A percentile compares a stretch with the other conserved stretches of the same genome.
Evolutionary conservation across 2,888 invertebrate species (phyloP).

Genomic region (Chironomus tentans): DNA sequence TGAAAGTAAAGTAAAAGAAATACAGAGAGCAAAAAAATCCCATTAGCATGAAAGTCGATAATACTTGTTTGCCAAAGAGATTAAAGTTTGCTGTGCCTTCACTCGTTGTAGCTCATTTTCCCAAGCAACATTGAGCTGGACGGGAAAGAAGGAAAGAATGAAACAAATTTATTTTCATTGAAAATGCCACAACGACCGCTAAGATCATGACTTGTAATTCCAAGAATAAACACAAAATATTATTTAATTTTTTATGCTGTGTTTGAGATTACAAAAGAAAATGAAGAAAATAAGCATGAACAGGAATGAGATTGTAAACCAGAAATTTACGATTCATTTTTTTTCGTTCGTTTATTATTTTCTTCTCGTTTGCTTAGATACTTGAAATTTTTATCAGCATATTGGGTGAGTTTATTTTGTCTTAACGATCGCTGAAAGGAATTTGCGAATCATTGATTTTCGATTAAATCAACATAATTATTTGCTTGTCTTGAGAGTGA

Average conservation of each 20-base stretch:
- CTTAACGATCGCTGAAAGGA: too few relatives aligned
- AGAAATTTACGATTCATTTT: slow-evolving; percentile 5
- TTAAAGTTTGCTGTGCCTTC: not conserved
- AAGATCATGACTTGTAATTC: slow-evolving; percentile 21
- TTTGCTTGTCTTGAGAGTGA: too few relatives aligned
- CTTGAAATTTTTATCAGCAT: too few relatives aligned
- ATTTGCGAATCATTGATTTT: too few relatives aligned
- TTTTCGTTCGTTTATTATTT: not conserved
- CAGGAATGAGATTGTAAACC: not conserved
- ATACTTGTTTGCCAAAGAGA: not conserved
- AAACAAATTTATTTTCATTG: not conserved
- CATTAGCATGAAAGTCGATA: not conserved
- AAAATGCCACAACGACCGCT: not conserved
- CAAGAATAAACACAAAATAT: slow-evolving; percentile 14
- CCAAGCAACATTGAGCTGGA: not conserved
- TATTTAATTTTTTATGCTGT: slow-evolving; percentile 14
- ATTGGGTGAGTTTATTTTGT: too few relatives aligned
- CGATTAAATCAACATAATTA: too few relatives aligned
- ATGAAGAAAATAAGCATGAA: not conserved
- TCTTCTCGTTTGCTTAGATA: too few relatives aligned
- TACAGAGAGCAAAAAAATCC: not conserved
- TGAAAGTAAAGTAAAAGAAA: not conserved
- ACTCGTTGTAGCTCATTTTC: not conserved
- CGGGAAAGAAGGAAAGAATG: not conserved
- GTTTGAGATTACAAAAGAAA: not conserved